Conservation (phyloP, 2,888 invertebrate genomes). For the Leucoptera coffeella region DNA sequence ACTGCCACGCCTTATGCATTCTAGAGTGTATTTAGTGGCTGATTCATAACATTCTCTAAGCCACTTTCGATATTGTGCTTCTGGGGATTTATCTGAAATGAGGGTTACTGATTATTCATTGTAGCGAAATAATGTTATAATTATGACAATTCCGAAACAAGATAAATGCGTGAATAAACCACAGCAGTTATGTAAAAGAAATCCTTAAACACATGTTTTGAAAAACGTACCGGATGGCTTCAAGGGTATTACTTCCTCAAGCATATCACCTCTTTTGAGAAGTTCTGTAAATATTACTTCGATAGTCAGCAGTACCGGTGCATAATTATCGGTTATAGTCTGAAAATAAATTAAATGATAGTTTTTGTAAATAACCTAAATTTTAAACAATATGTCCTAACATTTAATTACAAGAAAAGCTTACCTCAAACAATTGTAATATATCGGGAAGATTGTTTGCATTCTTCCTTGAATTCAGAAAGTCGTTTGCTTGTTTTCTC, state of each 20-base stretch:
- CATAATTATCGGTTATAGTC: constrained; percentile 38
- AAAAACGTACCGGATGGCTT: constrained; percentile 54
- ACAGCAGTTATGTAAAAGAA: no score
- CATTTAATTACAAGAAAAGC: no score
- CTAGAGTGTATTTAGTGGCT: constrained; percentile 51
- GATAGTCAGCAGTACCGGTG: constrained; percentile 59
- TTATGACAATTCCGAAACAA: no score
- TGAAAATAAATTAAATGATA: no score
- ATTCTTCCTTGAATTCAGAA: constrained; percentile 59
- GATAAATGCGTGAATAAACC: no score
- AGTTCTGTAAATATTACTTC: constrained; percentile 68
- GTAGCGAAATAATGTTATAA: no score
- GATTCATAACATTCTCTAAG: constrained; percentile 64
- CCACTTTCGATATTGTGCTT: constrained; percentile 62
- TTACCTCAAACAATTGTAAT: constrained; percentile 63
- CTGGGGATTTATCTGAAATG: constrained; percentile 42
- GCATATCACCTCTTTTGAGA: constrained; percentile 60
- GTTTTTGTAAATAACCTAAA: no score
- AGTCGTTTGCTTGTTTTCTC: constrained; percentile 68
- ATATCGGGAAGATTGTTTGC: constrained; percentile 63
- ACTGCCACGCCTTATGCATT: constrained; percentile 49
- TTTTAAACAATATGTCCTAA: no score
- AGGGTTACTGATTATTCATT: no score
- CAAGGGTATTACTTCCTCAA: constrained; percentile 52
- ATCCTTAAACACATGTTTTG: no score